phyloP scores from a whole-genome alignment of 2,113 vertebrate genomes.

The Aramus guarauna region DNA sequence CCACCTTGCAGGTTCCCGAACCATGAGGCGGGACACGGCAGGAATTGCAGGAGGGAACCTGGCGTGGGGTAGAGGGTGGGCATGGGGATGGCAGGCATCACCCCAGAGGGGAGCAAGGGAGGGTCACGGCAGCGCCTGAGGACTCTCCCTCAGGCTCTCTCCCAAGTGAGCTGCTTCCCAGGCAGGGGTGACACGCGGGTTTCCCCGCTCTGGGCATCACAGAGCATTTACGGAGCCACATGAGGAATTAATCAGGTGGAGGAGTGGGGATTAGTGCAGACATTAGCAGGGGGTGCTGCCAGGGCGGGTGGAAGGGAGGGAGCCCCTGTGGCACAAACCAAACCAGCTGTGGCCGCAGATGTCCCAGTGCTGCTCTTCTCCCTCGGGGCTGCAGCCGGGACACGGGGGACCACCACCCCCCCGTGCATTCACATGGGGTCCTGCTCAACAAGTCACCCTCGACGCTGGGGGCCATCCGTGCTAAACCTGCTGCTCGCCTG shows the following conservation, averaged over 20 bases:
- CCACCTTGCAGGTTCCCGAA: not conserved
- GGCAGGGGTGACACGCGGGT: not conserved
- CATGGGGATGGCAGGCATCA: not conserved
- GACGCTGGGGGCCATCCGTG: not conserved
- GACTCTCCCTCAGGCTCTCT: not conserved
- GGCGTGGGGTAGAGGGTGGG: not conserved
- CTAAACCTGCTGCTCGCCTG: not conserved
- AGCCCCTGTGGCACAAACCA: not conserved
- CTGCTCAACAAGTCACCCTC: not conserved
- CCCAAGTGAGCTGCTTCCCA: not conserved
- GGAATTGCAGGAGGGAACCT: not conserved
- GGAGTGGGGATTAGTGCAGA: not conserved
- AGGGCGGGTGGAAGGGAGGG: not conserved
- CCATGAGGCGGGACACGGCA: rapidly evolving
- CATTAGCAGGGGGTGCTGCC: not conserved
- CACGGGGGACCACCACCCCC: not conserved
- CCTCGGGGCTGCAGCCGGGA: not conserved
- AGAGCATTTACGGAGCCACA: not conserved
- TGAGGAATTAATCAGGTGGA: not conserved
- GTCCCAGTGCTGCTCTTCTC: not conserved
- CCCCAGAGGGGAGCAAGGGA: not conserved
- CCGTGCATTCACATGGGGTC: rapidly evolving
- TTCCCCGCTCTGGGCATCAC: not conserved
- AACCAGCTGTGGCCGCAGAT: not conserved
- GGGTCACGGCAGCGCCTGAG: not conserved